Conservation (phyloP, 2,888 invertebrate species). For the Orthosia incerta region DNA sequence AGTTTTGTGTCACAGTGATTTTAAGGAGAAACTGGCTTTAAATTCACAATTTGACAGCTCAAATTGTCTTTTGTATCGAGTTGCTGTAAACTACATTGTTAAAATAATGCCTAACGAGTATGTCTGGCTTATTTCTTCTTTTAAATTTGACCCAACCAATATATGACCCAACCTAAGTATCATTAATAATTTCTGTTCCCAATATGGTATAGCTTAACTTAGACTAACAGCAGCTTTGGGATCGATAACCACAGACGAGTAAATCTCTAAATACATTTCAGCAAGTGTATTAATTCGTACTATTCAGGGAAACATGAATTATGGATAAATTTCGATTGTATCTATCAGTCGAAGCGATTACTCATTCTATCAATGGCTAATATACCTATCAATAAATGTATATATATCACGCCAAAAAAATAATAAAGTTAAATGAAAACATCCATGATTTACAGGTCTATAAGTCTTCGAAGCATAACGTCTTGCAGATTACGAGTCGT, state of each 20-base stretch:
- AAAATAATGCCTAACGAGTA: not conserved
- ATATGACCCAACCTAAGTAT: no score
- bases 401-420: slow-evolving; percentile 14
- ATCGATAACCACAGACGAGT: not conserved
- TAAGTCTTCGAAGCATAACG: slow-evolving; percentile 29
- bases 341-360: not conserved
- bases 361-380: not conserved
- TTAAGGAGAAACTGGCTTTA: slow-evolving; percentile 3
- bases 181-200: not conserved
- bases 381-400: not conserved
- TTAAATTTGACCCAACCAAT: no score
- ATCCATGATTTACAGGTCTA: slow-evolving; percentile 28
- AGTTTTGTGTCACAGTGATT: slow-evolving; percentile 26
- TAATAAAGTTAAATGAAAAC: slow-evolving; percentile 36
- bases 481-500: slow-evolving; percentile 45
- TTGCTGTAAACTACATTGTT: not conserved
- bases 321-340: not conserved
- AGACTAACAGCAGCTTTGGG: not conserved
- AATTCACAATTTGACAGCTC: not conserved
- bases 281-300: not conserved
- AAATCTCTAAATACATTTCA: not conserved
- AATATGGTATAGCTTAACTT: not conserved
- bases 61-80: not conserved
- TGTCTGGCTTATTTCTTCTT: not conserved
- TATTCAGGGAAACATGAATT: not conserved